Percentiles rank a stretch among this genome's conserved stretches.
Conservation (phyloP, 1,140 invertebrate genomes). For the Megalopta genalis region DNA sequence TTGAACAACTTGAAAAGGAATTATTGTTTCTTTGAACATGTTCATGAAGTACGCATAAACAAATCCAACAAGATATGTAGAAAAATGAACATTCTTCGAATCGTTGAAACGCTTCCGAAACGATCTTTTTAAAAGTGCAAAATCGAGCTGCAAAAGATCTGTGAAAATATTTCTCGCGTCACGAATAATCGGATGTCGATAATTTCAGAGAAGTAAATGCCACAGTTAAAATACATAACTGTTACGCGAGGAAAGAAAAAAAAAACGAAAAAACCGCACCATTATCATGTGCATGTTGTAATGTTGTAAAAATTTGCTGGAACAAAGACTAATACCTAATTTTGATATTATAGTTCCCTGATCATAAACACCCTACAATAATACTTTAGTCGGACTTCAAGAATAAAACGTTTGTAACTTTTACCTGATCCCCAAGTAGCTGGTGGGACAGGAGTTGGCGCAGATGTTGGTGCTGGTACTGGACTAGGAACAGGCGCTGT, state of each 20-base stretch:
- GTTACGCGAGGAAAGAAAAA: neutral
- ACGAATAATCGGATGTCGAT: neutral
- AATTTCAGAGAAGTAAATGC: neutral
- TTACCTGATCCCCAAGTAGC: conserved; percentile 70
- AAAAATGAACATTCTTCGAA: conserved; percentile 7
- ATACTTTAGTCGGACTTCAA: conserved; percentile 5
- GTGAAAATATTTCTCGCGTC: neutral
- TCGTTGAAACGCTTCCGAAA: conserved; percentile 9
- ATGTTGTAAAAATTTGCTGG: neutral
- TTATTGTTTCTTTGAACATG: conserved; percentile 1
- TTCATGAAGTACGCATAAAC: conserved; percentile 21
- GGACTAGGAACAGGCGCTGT: conserved; percentile 62
- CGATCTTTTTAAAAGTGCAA: conserved; percentile 23
- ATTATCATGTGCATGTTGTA: neutral
- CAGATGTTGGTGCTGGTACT: conserved; percentile 72
- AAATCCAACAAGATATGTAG: conserved; percentile 10
- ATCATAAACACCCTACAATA: conserved; percentile 11
- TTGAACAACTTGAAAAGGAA: neutral
- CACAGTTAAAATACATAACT: neutral
- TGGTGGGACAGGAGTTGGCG: conserved; percentile 66
- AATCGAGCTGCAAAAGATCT: conserved; percentile 17
- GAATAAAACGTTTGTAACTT: conserved; percentile 26
- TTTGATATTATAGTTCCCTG: neutral
- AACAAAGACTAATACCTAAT: neutral
- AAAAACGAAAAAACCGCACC: neutral